These are phyloP conservation scores for Illadopsis cleaveri DNA, from an alignment of 2,113 vertebrate genomes.

Conservation along the genomic window DNA sequence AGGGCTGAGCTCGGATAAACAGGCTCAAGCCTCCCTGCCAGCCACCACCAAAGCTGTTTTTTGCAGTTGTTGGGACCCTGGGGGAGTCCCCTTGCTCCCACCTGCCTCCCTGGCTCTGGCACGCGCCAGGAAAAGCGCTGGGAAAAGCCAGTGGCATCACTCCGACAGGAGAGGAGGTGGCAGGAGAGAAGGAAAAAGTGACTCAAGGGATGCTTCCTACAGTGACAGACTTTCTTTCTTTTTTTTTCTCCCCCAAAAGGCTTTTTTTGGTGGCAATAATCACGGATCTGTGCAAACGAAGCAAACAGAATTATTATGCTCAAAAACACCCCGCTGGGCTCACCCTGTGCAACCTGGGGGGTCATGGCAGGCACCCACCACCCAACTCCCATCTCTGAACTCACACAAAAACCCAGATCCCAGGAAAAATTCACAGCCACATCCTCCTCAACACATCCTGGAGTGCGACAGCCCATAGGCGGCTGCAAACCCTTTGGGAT, in stretches of 20 bases:
- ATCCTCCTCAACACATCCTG: background rate
- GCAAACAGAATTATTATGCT: background rate
- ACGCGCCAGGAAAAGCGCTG: background rate
- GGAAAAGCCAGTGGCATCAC: background rate
- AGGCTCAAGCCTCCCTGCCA: background rate
- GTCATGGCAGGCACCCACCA: background rate
- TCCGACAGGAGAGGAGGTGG: background rate
- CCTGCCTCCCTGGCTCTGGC: background rate
- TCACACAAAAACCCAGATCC: background rate
- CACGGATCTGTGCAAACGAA: accelerated
- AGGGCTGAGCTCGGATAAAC: background rate
- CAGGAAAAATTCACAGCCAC: background rate
- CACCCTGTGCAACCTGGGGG: background rate
- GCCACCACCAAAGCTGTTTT: background rate
- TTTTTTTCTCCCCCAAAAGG: accelerated
- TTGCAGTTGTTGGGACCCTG: background rate
- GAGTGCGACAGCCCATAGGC: accelerated
- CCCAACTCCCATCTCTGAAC: background rate
- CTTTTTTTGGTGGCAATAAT: background rate
- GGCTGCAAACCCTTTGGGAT: background rate
- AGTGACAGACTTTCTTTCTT: background rate
- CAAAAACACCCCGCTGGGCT: accelerated
- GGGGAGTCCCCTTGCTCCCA: background rate
- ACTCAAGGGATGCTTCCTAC: background rate
- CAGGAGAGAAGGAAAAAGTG: background rate